A percentile compares a stretch with the other conserved stretches of the same genome.
These are phyloP conservation scores for Hybos culiciformis DNA, from an alignment of 2,888 invertebrate species.

Conservation along the genomic window DNA sequence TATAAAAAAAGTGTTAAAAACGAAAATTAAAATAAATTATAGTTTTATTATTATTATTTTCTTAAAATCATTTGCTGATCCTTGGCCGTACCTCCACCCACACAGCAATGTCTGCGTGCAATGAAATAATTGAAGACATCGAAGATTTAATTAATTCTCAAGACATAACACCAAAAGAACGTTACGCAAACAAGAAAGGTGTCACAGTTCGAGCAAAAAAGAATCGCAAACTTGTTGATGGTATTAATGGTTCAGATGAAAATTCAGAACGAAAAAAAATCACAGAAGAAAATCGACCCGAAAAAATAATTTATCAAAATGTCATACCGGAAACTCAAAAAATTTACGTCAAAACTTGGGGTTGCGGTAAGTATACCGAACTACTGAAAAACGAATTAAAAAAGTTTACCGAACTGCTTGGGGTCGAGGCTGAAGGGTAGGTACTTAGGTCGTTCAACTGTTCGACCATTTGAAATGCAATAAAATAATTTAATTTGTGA, in stretches of 20 bases:
- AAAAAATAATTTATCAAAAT: conserved; percentile 42
- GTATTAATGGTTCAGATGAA: conserved; percentile 11
- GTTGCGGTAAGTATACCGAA: too few relatives aligned
- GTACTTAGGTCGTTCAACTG: too few relatives aligned
- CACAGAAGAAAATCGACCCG: conserved; percentile 19
- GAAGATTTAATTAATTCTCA: conserved; percentile 72
- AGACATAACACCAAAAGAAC: conserved; percentile 64
- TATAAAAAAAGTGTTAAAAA: too few relatives aligned
- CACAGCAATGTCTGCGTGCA: conserved; percentile 1
- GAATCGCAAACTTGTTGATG: conserved; percentile 21
- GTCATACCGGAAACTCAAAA: conserved; percentile 60
- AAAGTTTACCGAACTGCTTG: too few relatives aligned
- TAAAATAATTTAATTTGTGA: too few relatives aligned
- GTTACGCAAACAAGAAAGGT: conserved; percentile 55
- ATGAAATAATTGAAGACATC: conserved; percentile 65
- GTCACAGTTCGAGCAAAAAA: conserved; percentile 53
- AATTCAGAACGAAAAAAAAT: neutral
- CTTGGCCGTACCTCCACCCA: too few relatives aligned
- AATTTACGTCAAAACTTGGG: conserved; percentile 89
- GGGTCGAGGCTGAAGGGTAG: too few relatives aligned
- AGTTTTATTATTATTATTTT: too few relatives aligned
- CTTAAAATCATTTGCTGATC: too few relatives aligned
- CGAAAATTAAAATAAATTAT: too few relatives aligned
- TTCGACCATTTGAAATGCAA: too few relatives aligned
- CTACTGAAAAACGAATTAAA: too few relatives aligned